Percentiles rank a stretch among this genome's conserved stretches.
These are phyloP conservation scores for Psettodes erumei DNA, from an alignment of 2,113 vertebrate genomes.

Conservation along the genomic window DNA sequence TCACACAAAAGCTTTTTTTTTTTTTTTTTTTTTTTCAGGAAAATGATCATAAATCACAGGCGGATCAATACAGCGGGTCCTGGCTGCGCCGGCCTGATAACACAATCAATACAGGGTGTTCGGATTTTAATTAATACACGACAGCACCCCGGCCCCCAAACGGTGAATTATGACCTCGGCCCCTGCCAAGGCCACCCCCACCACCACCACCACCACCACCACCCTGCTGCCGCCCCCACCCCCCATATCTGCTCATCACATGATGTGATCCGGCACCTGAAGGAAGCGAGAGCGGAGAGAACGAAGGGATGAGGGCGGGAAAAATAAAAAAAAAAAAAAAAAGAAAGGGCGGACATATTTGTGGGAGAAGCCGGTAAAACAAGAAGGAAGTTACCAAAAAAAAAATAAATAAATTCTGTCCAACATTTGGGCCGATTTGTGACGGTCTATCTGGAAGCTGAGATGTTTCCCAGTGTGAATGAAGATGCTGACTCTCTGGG, in stretches of 20 bases:
- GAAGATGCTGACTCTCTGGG: no score
- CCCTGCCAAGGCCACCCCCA: conserved; percentile 61
- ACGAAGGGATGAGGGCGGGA: not conserved
- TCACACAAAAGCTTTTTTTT: conserved; percentile 96
- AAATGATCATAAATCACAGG: conserved; percentile 98
- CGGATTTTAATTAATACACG: conserved; percentile 98
- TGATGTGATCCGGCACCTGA: conserved; percentile 85
- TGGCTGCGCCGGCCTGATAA: conserved; percentile 94
- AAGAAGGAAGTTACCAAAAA: not conserved
- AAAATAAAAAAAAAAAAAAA: not conserved
- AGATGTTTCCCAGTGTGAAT: no score
- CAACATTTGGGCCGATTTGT: no score
- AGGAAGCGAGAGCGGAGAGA: conserved; percentile 73
- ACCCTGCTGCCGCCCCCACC: conserved; percentile 51
- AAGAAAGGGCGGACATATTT: not conserved
- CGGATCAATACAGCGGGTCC: conserved; percentile 89
- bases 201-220: conserved; percentile 47
- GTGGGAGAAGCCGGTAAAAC: conserved; percentile 7
- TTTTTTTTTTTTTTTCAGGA: no score
- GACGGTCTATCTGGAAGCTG: not conserved
- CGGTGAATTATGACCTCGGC: conserved; percentile 92
- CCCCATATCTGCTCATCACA: conserved; percentile 86
- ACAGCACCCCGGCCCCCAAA: conserved; percentile 85
- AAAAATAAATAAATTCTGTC: no score
- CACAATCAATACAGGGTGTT: conserved; percentile 97